Evolutionary conservation across 2,888 invertebrate genomes (phyloP).

Genomic region (Norana najaformis): DNA sequence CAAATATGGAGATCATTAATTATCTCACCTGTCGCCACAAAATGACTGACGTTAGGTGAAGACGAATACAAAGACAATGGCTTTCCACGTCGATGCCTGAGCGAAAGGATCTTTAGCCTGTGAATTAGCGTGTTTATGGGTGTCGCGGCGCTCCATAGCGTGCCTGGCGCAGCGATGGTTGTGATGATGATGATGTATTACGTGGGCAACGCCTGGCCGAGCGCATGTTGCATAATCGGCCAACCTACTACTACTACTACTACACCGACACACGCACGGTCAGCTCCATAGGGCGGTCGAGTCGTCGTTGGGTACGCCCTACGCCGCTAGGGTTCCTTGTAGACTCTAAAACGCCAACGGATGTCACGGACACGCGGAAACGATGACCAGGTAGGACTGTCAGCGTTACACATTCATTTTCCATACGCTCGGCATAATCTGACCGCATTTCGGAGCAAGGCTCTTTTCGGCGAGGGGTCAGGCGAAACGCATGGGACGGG

Average conservation of each 20-base stretch:
- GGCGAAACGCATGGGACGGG: not conserved
- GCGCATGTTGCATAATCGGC: conserved; percentile 7
- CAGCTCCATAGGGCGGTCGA: not conserved
- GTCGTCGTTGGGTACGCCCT: conserved; percentile 1
- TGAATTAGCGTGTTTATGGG: not conserved
- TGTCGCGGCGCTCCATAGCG: not conserved
- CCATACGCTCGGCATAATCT: not conserved
- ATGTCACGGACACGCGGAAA: not conserved
- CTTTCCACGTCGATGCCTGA: not conserved
- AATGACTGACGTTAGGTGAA: too few species aligned
- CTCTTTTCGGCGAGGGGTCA: not conserved
- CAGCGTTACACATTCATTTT: not conserved
- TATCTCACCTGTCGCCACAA: too few species aligned
- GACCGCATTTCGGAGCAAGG: not conserved
- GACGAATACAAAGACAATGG: too few species aligned
- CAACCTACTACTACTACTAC: not conserved
- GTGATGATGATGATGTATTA: conserved; percentile 13
- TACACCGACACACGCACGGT: not conserved
- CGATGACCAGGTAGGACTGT: conserved; percentile 6
- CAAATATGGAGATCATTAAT: too few species aligned
- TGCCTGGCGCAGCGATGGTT: not conserved
- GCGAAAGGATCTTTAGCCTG: not conserved
- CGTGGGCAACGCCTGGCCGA: not conserved
- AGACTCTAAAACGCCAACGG: not conserved
- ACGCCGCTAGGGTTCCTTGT: not conserved